Evolutionary conservation across 2,113 vertebrate species (phyloP).

Genomic region (Melanerpes formicivorus): DNA sequence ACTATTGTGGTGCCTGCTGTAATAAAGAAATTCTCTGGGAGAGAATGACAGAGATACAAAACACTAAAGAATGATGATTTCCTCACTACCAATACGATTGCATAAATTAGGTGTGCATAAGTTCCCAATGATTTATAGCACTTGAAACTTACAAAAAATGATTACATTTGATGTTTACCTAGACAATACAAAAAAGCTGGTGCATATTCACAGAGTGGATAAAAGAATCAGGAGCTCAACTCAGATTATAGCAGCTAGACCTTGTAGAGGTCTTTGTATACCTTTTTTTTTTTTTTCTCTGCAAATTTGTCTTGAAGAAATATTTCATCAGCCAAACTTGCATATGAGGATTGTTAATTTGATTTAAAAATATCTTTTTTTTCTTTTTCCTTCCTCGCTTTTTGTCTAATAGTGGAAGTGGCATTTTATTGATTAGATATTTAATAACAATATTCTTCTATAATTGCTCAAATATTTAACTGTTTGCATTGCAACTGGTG

Average conservation of each 20-base stretch:
- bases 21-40: slow-evolving; percentile 6
- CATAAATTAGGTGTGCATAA: slow-evolving; percentile 55
- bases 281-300: background rate
- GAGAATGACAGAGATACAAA: slow-evolving; percentile 40
- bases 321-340: slow-evolving; percentile 40
- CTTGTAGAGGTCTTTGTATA: slow-evolving; percentile 37
- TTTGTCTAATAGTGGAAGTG: slow-evolving; percentile 45
- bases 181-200: slow-evolving; percentile 62
- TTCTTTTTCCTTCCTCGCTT: background rate
- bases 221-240: slow-evolving; percentile 62
- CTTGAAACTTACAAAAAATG: slow-evolving; percentile 63
- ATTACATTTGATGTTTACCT: slow-evolving; percentile 34
- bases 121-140: slow-evolving; percentile 63
- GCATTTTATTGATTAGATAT: slow-evolving; percentile 59
- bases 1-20: background rate
- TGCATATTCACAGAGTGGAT: slow-evolving; percentile 44
- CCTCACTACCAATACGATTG: slow-evolving; percentile 24
- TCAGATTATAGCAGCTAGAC: slow-evolving; percentile 23
- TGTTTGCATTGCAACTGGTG: slow-evolving; percentile 40
- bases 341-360: slow-evolving; percentile 28
- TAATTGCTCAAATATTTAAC: slow-evolving; percentile 60
- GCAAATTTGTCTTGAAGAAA: slow-evolving; percentile 33
- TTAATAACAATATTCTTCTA: slow-evolving; percentile 60
- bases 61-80: slow-evolving; percentile 54
- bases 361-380: background rate